A percentile compares a stretch with the other conserved stretches of the same genome.
Conservation (phyloP, 2,888 invertebrate species). For the Leptinotarsa juncta region DNA sequence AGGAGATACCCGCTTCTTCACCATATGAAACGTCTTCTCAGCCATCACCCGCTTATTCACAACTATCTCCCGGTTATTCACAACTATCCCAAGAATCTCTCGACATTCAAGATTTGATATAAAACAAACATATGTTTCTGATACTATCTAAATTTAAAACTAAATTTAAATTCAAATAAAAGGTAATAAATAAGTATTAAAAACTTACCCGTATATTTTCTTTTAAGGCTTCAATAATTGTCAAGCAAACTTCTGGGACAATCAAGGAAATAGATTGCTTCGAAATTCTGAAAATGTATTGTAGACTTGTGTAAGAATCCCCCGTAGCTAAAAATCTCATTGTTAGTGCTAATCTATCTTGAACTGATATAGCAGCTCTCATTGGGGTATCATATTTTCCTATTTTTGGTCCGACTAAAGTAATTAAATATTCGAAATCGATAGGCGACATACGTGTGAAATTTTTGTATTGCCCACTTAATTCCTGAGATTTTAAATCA, state of each 20-base stretch:
- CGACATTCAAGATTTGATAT: too few species aligned
- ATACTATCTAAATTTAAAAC: too few species aligned
- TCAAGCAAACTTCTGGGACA: conserved; percentile 12
- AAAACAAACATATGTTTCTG: too few species aligned
- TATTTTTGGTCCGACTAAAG: conserved; percentile 22
- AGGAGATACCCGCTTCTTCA: too few species aligned
- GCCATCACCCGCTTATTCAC: too few species aligned
- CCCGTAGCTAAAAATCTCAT: conserved; percentile 6
- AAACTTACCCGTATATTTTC: conserved; percentile 13
- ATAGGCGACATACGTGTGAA: too few species aligned
- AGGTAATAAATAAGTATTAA: conserved; percentile 12
- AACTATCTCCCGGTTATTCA: too few species aligned
- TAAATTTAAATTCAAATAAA: too few species aligned
- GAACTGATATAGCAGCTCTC: conserved; percentile 21
- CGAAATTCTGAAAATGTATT: conserved; percentile 13
- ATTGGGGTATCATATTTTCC: conserved; percentile 15
- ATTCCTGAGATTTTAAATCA: too few species aligned
- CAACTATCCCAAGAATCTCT: too few species aligned
- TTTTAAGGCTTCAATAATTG: conserved; percentile 12
- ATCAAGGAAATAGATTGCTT: conserved; percentile 8
- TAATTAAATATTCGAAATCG: conserved; percentile 23
- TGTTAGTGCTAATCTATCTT: conserved; percentile 12
- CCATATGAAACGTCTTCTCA: too few species aligned
- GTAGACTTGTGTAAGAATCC: conserved; percentile 16
- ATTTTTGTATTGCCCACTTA: too few species aligned